Base-by-base conservation (phyloP, 35 echinoderm and acorn worm genomes). In the Diadema setosum region DNA sequence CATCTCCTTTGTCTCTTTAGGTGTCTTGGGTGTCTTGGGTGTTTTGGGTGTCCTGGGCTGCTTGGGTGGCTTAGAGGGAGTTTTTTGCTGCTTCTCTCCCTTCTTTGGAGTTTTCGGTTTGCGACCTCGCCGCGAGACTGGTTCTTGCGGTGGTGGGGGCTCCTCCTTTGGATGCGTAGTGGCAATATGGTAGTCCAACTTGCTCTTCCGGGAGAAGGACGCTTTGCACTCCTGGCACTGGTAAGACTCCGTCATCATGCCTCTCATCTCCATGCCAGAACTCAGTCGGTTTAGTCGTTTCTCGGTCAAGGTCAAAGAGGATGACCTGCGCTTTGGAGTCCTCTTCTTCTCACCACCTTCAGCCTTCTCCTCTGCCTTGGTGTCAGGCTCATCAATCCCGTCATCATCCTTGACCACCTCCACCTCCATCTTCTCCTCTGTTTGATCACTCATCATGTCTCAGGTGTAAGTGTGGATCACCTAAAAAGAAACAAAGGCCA, bases 251-350 rank as follows among this genome's bases (percentile, higher is more conserved):
- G 73, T 78, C 35, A 44, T 44, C 40, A 78, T 42, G 20, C 40
- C 40, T 42, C 73, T 78, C 73, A 78, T 78, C 17, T 78, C 73
- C 73, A 78, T 39, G 15, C 73, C 73, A 78, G 73, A 39, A 9
- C 40, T 39, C 2, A 78, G 40, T 35, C 40, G 33, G 8, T 36
- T 78, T 41, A 39, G 40, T 42, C 73, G 18, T n/a, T 44, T 78
- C 44, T 78, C 73, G 7, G 73, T 23, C 37, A 42, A n/a, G 21
- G 73, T 78, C 40, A 17, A 41, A n/a, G 48, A n/a, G 2, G 73
- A 44, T 44, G 73, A 17, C 63, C 63, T 26, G 7, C 63, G n/a
- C 40, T 78, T 78, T 9, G 73, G 73, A 44, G 36, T 44, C 18
- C 17, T 21, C 17, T 39, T 21, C 40, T 78, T 41, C 11, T 78